Base-by-base conservation (phyloP, 2,888 invertebrate species). In the Stictocephala bisonia region DNA sequence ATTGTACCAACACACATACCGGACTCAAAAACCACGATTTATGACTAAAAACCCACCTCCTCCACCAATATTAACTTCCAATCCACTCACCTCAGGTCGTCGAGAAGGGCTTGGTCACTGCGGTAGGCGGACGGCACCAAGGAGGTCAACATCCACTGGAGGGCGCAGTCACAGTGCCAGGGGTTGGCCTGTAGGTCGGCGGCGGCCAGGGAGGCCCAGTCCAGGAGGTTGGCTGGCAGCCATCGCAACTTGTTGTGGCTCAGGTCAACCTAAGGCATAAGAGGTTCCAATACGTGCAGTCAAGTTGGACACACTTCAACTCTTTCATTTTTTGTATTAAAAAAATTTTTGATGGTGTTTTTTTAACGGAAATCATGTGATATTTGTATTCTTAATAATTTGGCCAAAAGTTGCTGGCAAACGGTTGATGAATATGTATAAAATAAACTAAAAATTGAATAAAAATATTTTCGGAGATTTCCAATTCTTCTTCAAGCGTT, bases 151-250 rank as follows among this genome's bases (percentile, higher is more conserved):
- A 90, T 81, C 88, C 89, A 89, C 79, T 89, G 88, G 79, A 89
- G 81, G 40, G 86, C 84, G 79, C 91, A 91, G 74, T 85, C 82
- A 79, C 91, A 91, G 74, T 85, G 83, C 86, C 90, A 89, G 0
- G 89, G 90, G 82, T 90, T 90, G 76, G 84, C 84, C 84, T 89
- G 89, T 2, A 89, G 81, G 81, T 90, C 85, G 0, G 87, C 84
- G 0, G 85, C 86, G 0, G 75, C 51, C 31, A 78, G 53, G 24
- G 51, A 70, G 18, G 66, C 15, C 77, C 75, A 78, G 18, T 72
- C 68, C 4, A 74, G 56, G 1, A 73, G 51, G 13, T 67, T 51
- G 7, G 69, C 68, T 0, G 73, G 60, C 22, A 73, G 20, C 44
- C 51, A 44, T 15, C 51, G 50, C 11, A 73, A 26, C 15, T 60